Base-by-base conservation (phyloP, 2,797 vertebrate species). In the Lates japonicus region DNA sequence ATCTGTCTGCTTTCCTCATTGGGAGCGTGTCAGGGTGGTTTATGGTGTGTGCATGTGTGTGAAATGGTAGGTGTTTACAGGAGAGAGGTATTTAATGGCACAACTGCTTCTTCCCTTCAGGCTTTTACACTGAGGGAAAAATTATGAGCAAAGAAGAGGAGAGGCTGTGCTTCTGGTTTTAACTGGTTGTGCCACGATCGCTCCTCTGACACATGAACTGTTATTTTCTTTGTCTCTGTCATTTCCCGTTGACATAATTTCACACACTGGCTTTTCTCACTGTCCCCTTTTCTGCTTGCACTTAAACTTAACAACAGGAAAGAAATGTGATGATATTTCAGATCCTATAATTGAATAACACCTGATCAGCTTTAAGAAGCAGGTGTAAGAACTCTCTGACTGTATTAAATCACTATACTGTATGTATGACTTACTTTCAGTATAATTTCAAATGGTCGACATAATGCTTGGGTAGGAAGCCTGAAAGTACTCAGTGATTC, bases 111-210 rank as follows among this genome's bases (percentile, higher is more conserved):
- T 33, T 5, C 14, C 33, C 37, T 52, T 49, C 51, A 68, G 71
- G 79, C 44, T 58, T 62, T 70, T 42, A 16, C 9, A 5, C 11
- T 1, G 11, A 62, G 62, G 33, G 31, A 19, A 62, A 62, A 74
- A 29, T 29, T 13, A 44, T 7, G 35, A 57, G 48, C 13, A n/a
- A 1, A 33, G 19, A 52, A 2, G 74, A 70, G 51, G 51, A 49
- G 67, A 46, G 1, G 14, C 9, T 5, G 17, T 0, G 1, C 20
- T 74, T 87, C 65, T 69, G 20, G 48, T 87, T 84, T 74, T 10
- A 80, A 68, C 75, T 59, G 65, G 65, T 72, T 52, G 16, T 33
- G 60, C 59, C 41, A 10, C 20, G 3, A 60, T 58, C 8, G 0
- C 13, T 51, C 5, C 2, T 29, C 22, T 3, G 7, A 42, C 66